Evolutionary conservation across 30 jellyfish, hydroid and myxozoan genomes (phyloP).

Genomic region (Pelagia noctiluca): DNA sequence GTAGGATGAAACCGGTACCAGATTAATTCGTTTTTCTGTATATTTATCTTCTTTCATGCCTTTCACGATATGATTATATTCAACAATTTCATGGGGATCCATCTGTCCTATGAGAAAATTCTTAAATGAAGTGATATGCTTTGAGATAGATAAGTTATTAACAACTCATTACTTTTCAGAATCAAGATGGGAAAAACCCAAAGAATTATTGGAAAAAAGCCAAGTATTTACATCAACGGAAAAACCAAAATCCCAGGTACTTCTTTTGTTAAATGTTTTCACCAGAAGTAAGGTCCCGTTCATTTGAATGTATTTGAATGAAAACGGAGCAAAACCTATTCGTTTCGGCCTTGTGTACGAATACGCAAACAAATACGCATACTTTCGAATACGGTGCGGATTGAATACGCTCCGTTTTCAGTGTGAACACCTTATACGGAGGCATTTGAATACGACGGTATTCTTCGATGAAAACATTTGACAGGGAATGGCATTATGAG

Average conservation of each 20-base stretch:
- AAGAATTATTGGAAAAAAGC: background rate
- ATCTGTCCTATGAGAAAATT: background rate
- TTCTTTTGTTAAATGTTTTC: too few species aligned
- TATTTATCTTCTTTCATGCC: background rate
- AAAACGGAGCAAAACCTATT: background rate
- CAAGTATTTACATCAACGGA: background rate
- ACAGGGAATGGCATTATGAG: too few species aligned
- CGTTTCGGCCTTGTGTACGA: background rate
- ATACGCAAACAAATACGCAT: background rate
- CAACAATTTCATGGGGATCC: background rate
- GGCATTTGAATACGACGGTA: too few species aligned
- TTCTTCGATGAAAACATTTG: too few species aligned
- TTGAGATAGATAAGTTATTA: too few species aligned
- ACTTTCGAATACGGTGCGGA: too few species aligned
- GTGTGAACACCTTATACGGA: too few species aligned
- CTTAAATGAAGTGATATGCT: background rate
- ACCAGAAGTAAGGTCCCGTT: background rate
- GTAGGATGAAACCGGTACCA: background rate
- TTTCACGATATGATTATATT: background rate
- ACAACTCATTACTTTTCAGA: background rate
- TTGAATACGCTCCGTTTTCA: too few species aligned
- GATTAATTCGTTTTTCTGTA: background rate
- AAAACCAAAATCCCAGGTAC: background rate
- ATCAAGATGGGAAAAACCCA: slow-evolving; percentile 6
- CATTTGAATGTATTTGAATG: too few species aligned